Evolutionary conservation across 2,113 vertebrate genomes (phyloP), one percentile per base, ranked within the genome.

Genomic region (Prinia subflava): DNA sequence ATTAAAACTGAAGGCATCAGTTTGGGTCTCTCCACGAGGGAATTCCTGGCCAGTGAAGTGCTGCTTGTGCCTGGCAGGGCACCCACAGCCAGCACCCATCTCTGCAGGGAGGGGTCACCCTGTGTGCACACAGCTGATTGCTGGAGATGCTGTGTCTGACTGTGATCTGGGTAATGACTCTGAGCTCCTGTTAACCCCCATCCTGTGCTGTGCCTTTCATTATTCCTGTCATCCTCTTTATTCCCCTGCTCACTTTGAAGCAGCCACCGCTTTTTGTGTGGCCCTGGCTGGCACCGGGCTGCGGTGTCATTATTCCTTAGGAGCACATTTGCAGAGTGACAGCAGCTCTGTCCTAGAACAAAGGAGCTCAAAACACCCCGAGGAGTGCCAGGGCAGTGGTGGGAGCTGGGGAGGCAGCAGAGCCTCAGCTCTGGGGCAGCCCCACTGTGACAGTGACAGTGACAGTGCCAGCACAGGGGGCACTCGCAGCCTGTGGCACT

Each of bases 91-190:
- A 60, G 46, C 35, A 44, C 18, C 64, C 47, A 47, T 47, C 15
- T 13, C 87, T 41, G 11, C 31, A 47, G 35, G n/a, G 39, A 30
- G 16, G 28, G 24, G 1, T 33, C 28, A 7, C 47, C 44, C 46
- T 22, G 31, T 37, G 42, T 21, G 83, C 20, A 5, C 44, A 11
- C 42, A 14, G 71, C 60, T 21, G 42, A 28, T 4, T 10, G 70
- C 73, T 77, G 44, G 22, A 10, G 46, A 1, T 13, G 44, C 77
- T 46, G 35, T 33, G 23, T 9, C 94, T 87, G 10, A 31, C 96
- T 98, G 96, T 97, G 92, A 97, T 97, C 94, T 94, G 52, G 86
- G 71, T 89, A 91, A 92, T 63, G 89, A 23, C 94, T 89, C 83
- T 49, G 60, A 90, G 5, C 90, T 79, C 76, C 71, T 1, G 1